phyloP scores from a whole-genome alignment of 2,797 vertebrate genomes.

The Macroramphosus scolopax region DNA sequence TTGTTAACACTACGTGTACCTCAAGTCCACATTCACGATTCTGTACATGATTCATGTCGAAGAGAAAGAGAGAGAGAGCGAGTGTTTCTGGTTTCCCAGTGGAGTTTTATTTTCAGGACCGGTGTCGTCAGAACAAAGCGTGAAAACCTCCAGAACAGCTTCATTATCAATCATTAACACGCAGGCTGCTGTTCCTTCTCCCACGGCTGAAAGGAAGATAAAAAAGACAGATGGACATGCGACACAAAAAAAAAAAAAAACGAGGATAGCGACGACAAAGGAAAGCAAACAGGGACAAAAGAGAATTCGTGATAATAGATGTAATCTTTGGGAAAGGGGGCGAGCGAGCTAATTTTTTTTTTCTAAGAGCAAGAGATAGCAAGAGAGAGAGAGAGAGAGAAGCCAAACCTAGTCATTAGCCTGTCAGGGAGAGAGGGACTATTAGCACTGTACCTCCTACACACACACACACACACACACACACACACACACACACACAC shows the following conservation, averaged over 20 bases:
- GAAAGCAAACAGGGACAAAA: conserved; percentile 32
- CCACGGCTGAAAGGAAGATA: neutral
- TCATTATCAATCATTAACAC: conserved; percentile 14
- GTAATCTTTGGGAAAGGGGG: conserved; percentile 43
- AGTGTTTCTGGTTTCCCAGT: too few relatives aligned
- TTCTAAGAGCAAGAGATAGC: conserved; percentile 22
- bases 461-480: conserved; percentile 19
- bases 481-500: conserved; percentile 23
- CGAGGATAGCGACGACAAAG: conserved; percentile 29
- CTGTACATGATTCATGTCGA: too few relatives aligned
- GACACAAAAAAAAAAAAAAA: conserved; percentile 20
- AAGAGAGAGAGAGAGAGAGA: conserved; percentile 15
- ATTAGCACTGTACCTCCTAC: conserved; percentile 54
- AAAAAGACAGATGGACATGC: conserved; percentile 19
- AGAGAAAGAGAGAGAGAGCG: too few relatives aligned
- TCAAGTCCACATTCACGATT: too few relatives aligned
- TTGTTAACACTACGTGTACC: too few relatives aligned
- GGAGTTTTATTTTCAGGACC: too few relatives aligned
- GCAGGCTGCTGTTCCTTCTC: conserved; percentile 1
- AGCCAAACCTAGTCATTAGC: conserved; percentile 72
- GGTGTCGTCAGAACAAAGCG: too few relatives aligned
- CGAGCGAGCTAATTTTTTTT: conserved; percentile 57
- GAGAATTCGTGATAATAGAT: conserved; percentile 50
- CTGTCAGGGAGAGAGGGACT: conserved; percentile 65
- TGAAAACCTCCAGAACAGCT: too few relatives aligned